A percentile compares a stretch with the other conserved stretches of the same genome.
phyloP scores from a whole-genome alignment of 2,113 vertebrate genomes.

The Sturnus vulgaris region DNA sequence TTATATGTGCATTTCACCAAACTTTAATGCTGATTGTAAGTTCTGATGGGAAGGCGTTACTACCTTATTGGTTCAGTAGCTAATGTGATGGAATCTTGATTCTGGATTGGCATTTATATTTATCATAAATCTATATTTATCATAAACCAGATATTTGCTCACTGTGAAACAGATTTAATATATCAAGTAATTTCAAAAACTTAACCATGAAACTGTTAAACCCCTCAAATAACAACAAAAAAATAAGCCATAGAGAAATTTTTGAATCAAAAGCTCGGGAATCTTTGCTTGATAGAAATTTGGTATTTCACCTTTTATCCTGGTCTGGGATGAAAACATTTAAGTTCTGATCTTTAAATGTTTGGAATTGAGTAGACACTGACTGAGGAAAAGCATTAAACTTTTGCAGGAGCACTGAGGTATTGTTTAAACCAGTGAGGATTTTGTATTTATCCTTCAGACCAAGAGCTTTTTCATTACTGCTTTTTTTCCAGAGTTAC shows the following conservation, averaged over 20 bases:
- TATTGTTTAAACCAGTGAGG: neutral
- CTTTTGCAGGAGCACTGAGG: neutral
- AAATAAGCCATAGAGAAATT: neutral
- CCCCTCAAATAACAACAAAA: neutral
- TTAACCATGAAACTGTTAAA: neutral
- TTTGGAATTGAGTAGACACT: neutral
- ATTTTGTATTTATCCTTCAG: neutral
- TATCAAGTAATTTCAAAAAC: neutral
- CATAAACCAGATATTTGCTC: neutral
- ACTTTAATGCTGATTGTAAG: neutral
- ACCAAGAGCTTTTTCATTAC: neutral
- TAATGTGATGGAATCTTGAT: neutral
- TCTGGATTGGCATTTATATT: neutral
- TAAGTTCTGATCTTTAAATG: neutral
- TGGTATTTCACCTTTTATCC: neutral
- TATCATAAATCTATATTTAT: neutral
- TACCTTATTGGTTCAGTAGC: neutral
- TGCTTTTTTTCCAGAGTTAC: neutral
- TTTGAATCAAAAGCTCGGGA: neutral
- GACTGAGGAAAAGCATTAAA: neutral
- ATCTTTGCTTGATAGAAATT: neutral
- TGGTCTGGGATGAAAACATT: neutral
- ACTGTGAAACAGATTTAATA: neutral
- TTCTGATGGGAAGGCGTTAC: neutral
- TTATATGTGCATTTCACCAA: neutral